A percentile compares a stretch with the other conserved stretches of the same genome.
These are phyloP conservation scores for Marmota flaviventris DNA, from an alignment of 2,113 vertebrate genomes.

Conservation along the genomic window DNA sequence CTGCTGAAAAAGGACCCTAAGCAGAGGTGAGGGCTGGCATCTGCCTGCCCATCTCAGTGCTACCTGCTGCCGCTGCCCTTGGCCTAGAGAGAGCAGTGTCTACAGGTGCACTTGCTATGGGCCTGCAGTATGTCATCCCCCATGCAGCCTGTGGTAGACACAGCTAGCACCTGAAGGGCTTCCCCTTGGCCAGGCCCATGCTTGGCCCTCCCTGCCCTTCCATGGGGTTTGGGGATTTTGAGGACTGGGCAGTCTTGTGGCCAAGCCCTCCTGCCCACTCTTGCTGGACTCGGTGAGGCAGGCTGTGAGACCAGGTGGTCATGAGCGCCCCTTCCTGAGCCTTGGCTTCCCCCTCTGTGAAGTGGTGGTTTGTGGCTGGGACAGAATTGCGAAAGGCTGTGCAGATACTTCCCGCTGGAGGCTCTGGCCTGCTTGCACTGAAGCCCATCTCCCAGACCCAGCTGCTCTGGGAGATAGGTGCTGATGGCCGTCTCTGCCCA, in stretches of 20 bases:
- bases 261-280: not conserved
- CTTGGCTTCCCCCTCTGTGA: not conserved
- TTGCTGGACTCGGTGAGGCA: not conserved
- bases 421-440: not conserved
- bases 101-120: accelerated
- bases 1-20: slow-evolving; percentile 96
- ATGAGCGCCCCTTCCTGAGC: not conserved
- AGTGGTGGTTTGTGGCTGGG: not conserved
- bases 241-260: not conserved
- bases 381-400: not conserved
- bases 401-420: not conserved
- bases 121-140: not conserved
- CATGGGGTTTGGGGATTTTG: not conserved
- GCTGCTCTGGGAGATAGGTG: accelerated
- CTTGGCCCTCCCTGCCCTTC: not conserved
- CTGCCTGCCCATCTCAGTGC: not conserved
- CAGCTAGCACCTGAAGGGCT: too few species aligned
- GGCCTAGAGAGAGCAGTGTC: not conserved
- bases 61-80: not conserved
- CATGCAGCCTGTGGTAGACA: not conserved
- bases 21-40: slow-evolving; percentile 88
- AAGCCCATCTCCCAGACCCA: not conserved
- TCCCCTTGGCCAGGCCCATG: not conserved
- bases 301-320: too few species aligned
- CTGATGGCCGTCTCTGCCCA: slow-evolving; percentile 79